phyloP scores from a whole-genome alignment of 1,140 invertebrate genomes.

The Drosophila eugracilis region DNA sequence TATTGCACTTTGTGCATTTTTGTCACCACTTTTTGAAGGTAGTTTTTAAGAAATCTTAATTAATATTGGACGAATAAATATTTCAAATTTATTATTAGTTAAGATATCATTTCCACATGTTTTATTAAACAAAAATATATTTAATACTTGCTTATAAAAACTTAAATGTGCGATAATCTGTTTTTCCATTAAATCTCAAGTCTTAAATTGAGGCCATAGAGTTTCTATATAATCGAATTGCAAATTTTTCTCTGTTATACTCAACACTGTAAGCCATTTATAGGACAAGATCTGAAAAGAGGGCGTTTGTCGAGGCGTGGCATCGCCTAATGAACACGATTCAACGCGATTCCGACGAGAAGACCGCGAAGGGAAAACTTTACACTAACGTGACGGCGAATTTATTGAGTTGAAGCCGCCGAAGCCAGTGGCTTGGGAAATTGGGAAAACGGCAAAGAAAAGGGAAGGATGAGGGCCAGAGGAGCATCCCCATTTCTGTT shows the following conservation, averaged over 20 bases:
- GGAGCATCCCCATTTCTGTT: slow-evolving; percentile 50
- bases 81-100: too few relatives aligned
- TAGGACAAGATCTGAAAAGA: slow-evolving; percentile 4
- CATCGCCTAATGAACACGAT: slow-evolving; percentile 42
- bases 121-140: too few relatives aligned
- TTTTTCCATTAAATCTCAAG: too few relatives aligned
- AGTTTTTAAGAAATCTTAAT: background rate
- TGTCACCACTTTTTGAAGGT: background rate
- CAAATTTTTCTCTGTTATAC: background rate
- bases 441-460: slow-evolving; percentile 31
- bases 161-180: too few relatives aligned
- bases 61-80: too few relatives aligned
- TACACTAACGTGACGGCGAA: slow-evolving; percentile 51
- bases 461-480: slow-evolving; percentile 11
- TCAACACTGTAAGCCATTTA: background rate
- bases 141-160: too few relatives aligned
- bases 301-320: slow-evolving; percentile 26
- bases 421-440: slow-evolving; percentile 19
- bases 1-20: slow-evolving; percentile 50
- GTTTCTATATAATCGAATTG: background rate
- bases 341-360: slow-evolving; percentile 9
- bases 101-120: too few relatives aligned
- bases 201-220: background rate
- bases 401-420: slow-evolving; percentile 43
- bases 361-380: slow-evolving; percentile 39